Evolutionary conservation across 1,140 invertebrate species (phyloP).

Genomic region (Halictus rubicundus): DNA sequence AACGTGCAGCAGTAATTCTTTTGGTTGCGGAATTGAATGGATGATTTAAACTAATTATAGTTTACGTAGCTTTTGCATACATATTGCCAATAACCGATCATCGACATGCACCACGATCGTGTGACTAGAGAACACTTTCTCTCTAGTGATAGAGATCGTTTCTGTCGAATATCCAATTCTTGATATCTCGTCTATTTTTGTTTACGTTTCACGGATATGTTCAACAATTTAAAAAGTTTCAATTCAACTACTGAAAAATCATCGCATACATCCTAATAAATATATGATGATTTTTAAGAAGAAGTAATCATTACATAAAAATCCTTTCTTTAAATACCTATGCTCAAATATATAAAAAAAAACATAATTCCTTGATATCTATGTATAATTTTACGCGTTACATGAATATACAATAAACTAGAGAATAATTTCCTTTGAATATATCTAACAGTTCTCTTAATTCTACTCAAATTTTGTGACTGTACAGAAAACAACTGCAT

Average conservation of each 20-base stretch:
- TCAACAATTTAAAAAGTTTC: slow-evolving; percentile 38
- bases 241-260: slow-evolving; percentile 37
- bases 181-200: not conserved
- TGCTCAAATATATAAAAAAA: slow-evolving; percentile 24
- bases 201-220: slow-evolving; percentile 45
- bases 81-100: slow-evolving; percentile 30
- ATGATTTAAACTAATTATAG: slow-evolving; percentile 48
- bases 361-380: slow-evolving; percentile 6
- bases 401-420: slow-evolving; percentile 56
- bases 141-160: not conserved
- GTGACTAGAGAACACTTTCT: slow-evolving; percentile 9
- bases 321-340: slow-evolving; percentile 7
- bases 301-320: slow-evolving; percentile 38
- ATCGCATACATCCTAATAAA: slow-evolving; percentile 32
- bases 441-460: slow-evolving; percentile 61
- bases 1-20: slow-evolving; percentile 7
- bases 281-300: slow-evolving; percentile 27
- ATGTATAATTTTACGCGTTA: slow-evolving; percentile 36
- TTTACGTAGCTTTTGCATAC: slow-evolving; percentile 38
- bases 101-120: slow-evolving; percentile 17
- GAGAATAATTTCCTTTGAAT: slow-evolving; percentile 44
- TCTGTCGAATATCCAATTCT: slow-evolving; percentile 7
- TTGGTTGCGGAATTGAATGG: slow-evolving; percentile 35
- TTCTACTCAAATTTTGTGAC: slow-evolving; percentile 65
- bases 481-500: slow-evolving; percentile 71